Evolutionary conservation across 1,140 invertebrate species (phyloP).

Genomic region (Vanessa atalanta): DNA sequence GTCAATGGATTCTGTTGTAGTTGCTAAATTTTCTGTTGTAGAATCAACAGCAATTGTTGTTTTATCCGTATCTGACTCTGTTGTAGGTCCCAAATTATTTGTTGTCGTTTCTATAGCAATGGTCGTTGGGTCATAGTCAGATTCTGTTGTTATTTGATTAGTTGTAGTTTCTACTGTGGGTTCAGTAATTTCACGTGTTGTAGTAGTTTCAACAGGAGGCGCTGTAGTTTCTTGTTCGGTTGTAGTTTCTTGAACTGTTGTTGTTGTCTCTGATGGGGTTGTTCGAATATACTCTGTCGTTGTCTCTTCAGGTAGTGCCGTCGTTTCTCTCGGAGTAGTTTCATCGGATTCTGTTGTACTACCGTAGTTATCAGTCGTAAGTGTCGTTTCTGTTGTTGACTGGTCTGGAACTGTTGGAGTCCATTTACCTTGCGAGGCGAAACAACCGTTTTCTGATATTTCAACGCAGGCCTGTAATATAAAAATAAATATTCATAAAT

Average conservation of each 20-base stretch:
- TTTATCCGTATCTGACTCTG: neutral
- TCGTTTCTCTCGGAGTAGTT: neutral
- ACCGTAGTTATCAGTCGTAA: neutral
- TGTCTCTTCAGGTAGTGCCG: neutral
- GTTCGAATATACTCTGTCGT: conserved; percentile 20
- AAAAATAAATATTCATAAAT: neutral
- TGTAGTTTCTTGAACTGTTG: conserved; percentile 9
- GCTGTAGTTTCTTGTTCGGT: conserved; percentile 19
- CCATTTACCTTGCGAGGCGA: conserved; percentile 12
- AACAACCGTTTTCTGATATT: conserved; percentile 11
- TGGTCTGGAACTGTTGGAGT: neutral
- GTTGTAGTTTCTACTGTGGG: conserved; percentile 4
- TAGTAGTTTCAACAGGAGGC: conserved; percentile 2
- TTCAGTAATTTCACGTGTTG: neutral
- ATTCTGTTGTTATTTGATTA: conserved; percentile 6
- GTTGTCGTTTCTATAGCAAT: conserved; percentile 6
- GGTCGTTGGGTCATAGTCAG: conserved; percentile 13
- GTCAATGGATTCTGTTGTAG: conserved; percentile 11
- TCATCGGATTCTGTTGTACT: neutral
- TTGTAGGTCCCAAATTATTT: conserved; percentile 6
- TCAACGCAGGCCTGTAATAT: conserved; percentile 1
- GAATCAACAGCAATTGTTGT: neutral
- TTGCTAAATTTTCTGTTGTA: neutral
- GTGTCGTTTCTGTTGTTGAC: neutral
- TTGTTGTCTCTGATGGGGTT: conserved; percentile 23